Evolutionary conservation across 2,888 invertebrate genomes (phyloP).

Genomic region (Helicoverpa assulta): DNA sequence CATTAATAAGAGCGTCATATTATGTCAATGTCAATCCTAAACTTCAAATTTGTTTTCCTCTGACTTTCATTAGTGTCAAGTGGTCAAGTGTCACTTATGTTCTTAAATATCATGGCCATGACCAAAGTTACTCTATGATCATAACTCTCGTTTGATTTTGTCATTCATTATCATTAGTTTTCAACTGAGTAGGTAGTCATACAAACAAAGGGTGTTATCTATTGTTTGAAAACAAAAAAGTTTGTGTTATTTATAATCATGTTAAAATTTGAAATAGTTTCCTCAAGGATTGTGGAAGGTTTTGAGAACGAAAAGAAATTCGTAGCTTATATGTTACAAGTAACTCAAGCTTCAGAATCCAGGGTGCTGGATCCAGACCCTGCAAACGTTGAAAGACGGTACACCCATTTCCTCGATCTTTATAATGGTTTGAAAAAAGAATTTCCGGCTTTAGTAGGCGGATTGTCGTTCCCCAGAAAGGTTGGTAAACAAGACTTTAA

Average conservation of each 20-base stretch:
- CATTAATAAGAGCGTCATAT: no score
- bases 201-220: conserved; percentile 14
- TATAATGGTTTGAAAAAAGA: conserved; percentile 91
- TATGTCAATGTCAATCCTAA: not conserved
- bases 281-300: conserved; percentile 92
- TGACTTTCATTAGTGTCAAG: not conserved
- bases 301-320: conserved; percentile 91
- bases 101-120: no score
- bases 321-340: conserved; percentile 92
- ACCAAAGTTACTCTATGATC: no score
- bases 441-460: conserved; percentile 87
- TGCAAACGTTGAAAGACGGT: conserved; percentile 92
- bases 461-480: conserved; percentile 92
- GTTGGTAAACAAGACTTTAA: conserved; percentile 71
- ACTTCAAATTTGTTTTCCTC: no score
- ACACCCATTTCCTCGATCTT: conserved; percentile 93
- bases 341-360: conserved; percentile 88
- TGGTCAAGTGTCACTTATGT: no score
- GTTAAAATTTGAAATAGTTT: conserved; percentile 92
- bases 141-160: conserved; percentile 14
- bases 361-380: conserved; percentile 89
- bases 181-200: conserved; percentile 2
- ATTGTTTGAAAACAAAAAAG: conserved; percentile 7
- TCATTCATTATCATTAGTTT: conserved; percentile 26
- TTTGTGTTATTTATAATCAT: conserved; percentile 62